phyloP scores from a whole-genome alignment of 2,888 invertebrate species.

The Chrysina gloriosa region DNA sequence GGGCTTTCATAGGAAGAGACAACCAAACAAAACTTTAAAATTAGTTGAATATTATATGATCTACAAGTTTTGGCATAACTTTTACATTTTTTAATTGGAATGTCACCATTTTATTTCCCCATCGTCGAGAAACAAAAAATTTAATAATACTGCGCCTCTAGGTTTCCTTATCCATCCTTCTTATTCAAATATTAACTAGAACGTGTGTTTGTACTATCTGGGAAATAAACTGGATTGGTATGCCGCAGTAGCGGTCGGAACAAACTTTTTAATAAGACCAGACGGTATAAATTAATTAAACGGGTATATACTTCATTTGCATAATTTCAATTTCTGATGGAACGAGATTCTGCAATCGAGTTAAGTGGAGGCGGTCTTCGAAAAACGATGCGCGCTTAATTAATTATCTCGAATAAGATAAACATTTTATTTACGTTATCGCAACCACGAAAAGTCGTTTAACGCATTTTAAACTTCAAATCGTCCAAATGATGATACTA shows the following conservation, averaged over 20 bases:
- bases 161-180: conserved; percentile 7
- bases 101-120: too few species aligned
- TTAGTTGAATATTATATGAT: too few species aligned
- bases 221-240: conserved; percentile 15
- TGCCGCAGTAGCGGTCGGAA: background rate
- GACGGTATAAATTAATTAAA: conserved; percentile 22
- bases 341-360: conserved; percentile 14
- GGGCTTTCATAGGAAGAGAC: too few species aligned
- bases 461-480: too few species aligned
- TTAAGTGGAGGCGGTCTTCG: conserved; percentile 8
- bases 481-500: too few species aligned
- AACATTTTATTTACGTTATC: conserved; percentile 25
- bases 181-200: conserved; percentile 20
- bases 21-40: too few species aligned
- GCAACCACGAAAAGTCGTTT: too few species aligned
- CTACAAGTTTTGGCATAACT: too few species aligned
- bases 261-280: conserved; percentile 21
- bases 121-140: too few species aligned
- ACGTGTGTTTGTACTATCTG: background rate
- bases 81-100: too few species aligned
- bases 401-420: conserved; percentile 25
- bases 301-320: conserved; percentile 24
- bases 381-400: conserved; percentile 20
- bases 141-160: too few species aligned
- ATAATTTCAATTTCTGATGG: conserved; percentile 29